phyloP scores from a whole-genome alignment of 2,888 invertebrate genomes.

The Caenorhabditis virilis region DNA sequence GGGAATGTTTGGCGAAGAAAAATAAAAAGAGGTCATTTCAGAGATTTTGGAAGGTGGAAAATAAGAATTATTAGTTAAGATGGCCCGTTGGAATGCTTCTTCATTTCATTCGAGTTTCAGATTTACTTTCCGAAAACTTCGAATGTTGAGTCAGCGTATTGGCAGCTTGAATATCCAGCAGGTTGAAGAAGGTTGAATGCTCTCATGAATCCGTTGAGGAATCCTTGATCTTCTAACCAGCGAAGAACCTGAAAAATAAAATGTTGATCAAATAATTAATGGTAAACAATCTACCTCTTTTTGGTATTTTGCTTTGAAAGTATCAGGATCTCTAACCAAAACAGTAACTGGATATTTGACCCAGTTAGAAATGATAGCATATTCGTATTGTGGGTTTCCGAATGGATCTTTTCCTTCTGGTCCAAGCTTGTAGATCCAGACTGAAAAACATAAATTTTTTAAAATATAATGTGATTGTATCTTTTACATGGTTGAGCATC shows the following conservation, averaged over 20 bases:
- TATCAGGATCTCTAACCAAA: slow-evolving; percentile 68
- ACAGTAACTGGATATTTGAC: slow-evolving; percentile 69
- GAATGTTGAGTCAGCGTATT: slow-evolving; percentile 68
- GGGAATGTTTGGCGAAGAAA: slow-evolving; percentile 22
- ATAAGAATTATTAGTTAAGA: slow-evolving; percentile 12
- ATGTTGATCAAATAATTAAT: neutral
- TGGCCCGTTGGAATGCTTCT: slow-evolving; percentile 1
- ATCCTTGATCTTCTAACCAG: slow-evolving; percentile 65
- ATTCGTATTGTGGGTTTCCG: slow-evolving; percentile 69
- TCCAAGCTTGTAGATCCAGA: slow-evolving; percentile 69
- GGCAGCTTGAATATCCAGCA: slow-evolving; percentile 65
- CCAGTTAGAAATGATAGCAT: slow-evolving; percentile 69
- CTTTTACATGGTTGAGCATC: slow-evolving; percentile 68
- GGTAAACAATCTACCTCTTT: slow-evolving; percentile 37
- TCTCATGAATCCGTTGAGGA: slow-evolving; percentile 68
- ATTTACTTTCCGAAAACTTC: slow-evolving; percentile 66
- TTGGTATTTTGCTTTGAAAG: slow-evolving; percentile 67
- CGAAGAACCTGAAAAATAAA: slow-evolving; percentile 46
- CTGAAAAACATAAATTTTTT: slow-evolving; percentile 43
- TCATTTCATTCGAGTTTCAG: neutral
- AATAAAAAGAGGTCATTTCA: slow-evolving; percentile 30
- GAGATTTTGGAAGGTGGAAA: slow-evolving; percentile 35
- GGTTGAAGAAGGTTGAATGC: slow-evolving; percentile 69
- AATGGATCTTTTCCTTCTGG: slow-evolving; percentile 69
- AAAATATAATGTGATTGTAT: neutral